These are phyloP conservation scores for Vandiemenella viatica DNA, from an alignment of 2,888 invertebrate species.

Conservation along the genomic window DNA sequence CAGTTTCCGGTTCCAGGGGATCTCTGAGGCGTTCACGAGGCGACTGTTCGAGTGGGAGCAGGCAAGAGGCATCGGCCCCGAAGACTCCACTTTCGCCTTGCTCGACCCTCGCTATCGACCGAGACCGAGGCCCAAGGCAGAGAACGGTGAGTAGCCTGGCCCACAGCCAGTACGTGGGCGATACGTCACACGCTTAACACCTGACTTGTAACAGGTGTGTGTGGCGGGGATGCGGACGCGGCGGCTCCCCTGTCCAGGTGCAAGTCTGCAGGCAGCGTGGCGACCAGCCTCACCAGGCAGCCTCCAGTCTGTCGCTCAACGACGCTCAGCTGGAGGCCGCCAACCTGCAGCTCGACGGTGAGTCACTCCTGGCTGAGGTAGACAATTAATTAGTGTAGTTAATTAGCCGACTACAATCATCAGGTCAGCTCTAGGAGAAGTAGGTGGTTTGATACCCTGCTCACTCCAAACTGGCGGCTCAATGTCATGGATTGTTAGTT, in stretches of 20 bases:
- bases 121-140: background rate
- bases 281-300: conserved; percentile 40
- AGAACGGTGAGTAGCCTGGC: no score
- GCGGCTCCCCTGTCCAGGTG: conserved; percentile 42
- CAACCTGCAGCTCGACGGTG: background rate
- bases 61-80: conserved; percentile 70
- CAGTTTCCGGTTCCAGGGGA: conserved; percentile 69
- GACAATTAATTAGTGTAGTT: background rate
- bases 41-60: conserved; percentile 87
- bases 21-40: conserved; percentile 76
- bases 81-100: conserved; percentile 69
- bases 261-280: conserved; percentile 54
- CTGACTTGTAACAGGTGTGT: background rate
- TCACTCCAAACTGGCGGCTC: no score
- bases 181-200: background rate
- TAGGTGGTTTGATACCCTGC: no score
- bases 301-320: conserved; percentile 59
- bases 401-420: background rate
- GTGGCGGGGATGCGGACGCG: background rate
- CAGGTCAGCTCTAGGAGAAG: background rate
- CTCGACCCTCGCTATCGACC: conserved; percentile 38
- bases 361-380: background rate
- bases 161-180: no score
- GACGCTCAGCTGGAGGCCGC: conserved; percentile 30
- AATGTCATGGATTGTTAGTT: no score